Evolutionary conservation across 2,888 invertebrate species (phyloP).

Genomic region (Boloria euphrosyne): DNA sequence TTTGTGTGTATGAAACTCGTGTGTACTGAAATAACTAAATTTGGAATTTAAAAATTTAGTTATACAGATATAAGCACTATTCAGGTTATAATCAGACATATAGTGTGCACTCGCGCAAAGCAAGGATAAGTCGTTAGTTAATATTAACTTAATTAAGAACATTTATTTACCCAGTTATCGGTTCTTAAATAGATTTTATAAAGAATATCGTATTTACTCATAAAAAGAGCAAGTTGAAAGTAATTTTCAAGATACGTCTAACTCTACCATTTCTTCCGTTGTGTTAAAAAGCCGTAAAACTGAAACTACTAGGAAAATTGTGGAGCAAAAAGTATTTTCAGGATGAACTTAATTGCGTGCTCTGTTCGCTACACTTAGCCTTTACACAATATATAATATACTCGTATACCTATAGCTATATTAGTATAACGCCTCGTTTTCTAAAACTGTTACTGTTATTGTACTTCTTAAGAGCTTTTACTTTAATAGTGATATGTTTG

Average conservation of each 20-base stretch:
- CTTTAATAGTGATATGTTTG: neutral
- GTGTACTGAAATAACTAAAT: too few species aligned
- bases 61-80: too few species aligned
- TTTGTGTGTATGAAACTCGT: too few species aligned
- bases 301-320: conserved; percentile 18
- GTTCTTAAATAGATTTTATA: too few species aligned
- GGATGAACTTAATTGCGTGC: conserved; percentile 15
- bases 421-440: neutral
- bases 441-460: neutral
- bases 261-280: conserved; percentile 1
- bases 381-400: conserved; percentile 5
- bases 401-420: neutral
- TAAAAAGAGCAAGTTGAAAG: neutral
- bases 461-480: conserved; percentile 8
- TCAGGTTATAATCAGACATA: too few species aligned
- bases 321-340: conserved; percentile 13
- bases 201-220: too few species aligned
- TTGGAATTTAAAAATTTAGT: too few species aligned
- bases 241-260: neutral
- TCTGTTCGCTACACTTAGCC: conserved; percentile 25
- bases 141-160: too few species aligned
- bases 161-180: too few species aligned
- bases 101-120: too few species aligned
- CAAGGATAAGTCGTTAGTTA: too few species aligned
- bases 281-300: conserved; percentile 6